Percentiles rank a stretch among this genome's conserved stretches.
Conservation (phyloP, 2,113 vertebrate genomes). For the Micronycteris hirsuta region DNA sequence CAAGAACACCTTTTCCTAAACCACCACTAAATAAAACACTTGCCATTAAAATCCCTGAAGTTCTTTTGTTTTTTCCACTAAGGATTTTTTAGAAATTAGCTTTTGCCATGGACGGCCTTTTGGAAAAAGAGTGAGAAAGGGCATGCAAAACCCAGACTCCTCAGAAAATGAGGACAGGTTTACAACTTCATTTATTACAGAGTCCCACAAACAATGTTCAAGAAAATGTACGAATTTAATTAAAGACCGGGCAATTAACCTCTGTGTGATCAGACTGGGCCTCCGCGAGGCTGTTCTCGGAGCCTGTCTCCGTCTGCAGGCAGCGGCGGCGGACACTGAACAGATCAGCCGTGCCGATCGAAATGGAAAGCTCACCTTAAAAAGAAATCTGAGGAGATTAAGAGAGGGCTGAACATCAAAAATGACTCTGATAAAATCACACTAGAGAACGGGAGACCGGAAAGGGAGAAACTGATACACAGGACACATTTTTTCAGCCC, state of each 20-base stretch:
- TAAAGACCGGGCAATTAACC: constrained; percentile 47
- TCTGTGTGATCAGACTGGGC: background rate
- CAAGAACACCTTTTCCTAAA: background rate
- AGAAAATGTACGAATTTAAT: constrained; percentile 59
- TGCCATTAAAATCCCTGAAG: background rate
- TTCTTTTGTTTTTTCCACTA: background rate
- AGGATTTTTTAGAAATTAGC: background rate
- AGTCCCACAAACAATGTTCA: background rate
- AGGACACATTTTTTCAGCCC: constrained; percentile 51
- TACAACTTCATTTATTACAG: constrained; percentile 32
- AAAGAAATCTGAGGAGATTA: constrained; percentile 70
- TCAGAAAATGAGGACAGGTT: constrained; percentile 26
- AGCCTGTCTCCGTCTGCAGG: background rate
- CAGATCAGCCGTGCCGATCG: constrained; percentile 51
- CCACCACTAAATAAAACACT: background rate
- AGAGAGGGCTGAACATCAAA: constrained; percentile 64
- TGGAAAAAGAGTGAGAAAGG: background rate
- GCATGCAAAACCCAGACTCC: background rate
- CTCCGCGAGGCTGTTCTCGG: background rate
- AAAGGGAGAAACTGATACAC: constrained; percentile 35
- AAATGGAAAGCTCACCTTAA: constrained; percentile 66
- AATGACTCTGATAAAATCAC: constrained; percentile 73
- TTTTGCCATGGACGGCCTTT: background rate
- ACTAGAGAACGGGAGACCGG: constrained; percentile 50
- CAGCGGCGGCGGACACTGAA: background rate